Evolutionary conservation across 2,797 vertebrate species (phyloP), one percentile per base, ranked within the genome.

Genomic region (Paratrypauchen microcephalus): DNA sequence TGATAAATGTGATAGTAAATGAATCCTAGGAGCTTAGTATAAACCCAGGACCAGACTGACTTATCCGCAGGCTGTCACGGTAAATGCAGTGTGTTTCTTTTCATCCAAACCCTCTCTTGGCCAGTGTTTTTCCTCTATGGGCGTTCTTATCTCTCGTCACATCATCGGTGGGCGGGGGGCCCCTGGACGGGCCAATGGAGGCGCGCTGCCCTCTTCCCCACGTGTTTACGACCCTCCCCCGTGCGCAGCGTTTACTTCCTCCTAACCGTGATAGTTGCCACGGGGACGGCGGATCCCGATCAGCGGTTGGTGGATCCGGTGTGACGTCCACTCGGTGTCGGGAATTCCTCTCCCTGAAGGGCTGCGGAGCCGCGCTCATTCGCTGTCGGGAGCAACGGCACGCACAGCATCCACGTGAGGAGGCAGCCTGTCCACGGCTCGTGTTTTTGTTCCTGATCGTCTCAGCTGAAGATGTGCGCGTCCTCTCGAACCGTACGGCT

Each of bases 281-380:
- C 7, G 86, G 89, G 15, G 80, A 91, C 90, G 5, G 36, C 7
- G 2, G 66, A 67, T 72, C 83, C 5, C 55, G 16, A 62, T 57
- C 71, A 8, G 26, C 61, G 83, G 79, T 93, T 92, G 91, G 93
- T 69, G 39, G 66, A 63, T 62, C 41, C 9, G 1, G 1, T 19
- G 9, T 91, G 89, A 91, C 90, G 69, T 90, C 73, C 78, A 21
- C 0, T 52, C 12, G 69, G 70, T 62, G 41, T 67, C 78, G 90
- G 91, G 92, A 90, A 89, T 92, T 82, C 92, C 91, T 85, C 74
- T 83, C 81, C 78, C 69, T 12, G 70, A 13, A 36, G 67, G 56
- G 67, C 50, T 50, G 66, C 72, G 28, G 18, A 0, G 54, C 30
- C 30, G 41, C 73, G 78, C 75, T 39, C 57, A 36, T 66, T 64